These are phyloP conservation scores for Melanchra persicariae DNA, from an alignment of 2,888 invertebrate species.

Conservation along the genomic window DNA sequence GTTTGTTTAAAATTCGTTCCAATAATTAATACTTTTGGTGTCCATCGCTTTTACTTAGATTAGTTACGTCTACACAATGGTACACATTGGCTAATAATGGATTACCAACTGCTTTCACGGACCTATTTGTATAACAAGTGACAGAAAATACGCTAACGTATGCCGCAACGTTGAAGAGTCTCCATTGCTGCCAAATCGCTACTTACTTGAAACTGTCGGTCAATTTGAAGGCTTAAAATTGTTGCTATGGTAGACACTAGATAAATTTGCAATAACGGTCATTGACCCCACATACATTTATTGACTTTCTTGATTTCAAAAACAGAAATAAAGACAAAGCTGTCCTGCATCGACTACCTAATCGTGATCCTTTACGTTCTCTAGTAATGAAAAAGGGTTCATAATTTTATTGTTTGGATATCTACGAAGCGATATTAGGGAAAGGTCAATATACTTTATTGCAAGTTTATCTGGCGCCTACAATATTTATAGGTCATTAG, in stretches of 20 bases:
- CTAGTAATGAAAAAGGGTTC: no score
- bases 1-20: conserved; percentile 23
- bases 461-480: no score
- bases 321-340: no score
- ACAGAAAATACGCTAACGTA: conserved; percentile 17
- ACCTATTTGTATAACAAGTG: conserved; percentile 27
- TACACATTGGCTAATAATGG: conserved; percentile 39
- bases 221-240: not conserved
- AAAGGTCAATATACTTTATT: no score
- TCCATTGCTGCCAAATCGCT: conserved; percentile 22
- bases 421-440: no score
- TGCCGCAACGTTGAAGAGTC: conserved; percentile 26
- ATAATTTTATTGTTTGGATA: no score
- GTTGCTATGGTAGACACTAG: no score
- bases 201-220: conserved; percentile 20
- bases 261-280: no score
- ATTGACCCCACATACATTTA: no score
- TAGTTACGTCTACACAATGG: conserved; percentile 32
- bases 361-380: no score
- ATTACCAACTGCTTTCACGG: conserved; percentile 38
- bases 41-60: conserved; percentile 28
- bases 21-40: conserved; percentile 12
- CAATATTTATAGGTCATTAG: not conserved
- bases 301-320: no score
- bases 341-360: no score